Conservation (phyloP, 2,797 vertebrate genomes). For the Jordanella pulchra region DNA sequence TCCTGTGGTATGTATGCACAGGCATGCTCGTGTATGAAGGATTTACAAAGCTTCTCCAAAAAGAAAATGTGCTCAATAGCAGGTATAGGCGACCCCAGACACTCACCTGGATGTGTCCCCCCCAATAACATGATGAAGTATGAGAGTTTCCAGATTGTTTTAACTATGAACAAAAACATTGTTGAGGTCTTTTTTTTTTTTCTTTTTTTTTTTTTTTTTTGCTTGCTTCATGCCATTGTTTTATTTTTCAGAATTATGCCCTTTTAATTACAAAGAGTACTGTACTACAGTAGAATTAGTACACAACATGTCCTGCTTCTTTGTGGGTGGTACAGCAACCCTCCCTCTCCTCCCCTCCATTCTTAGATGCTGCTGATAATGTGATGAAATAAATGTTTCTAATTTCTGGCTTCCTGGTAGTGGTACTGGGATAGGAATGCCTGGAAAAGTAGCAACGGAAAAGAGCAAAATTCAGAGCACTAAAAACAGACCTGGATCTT, state of each 20-base stretch:
- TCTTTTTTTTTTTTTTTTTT: too few relatives aligned
- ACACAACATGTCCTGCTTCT: neutral
- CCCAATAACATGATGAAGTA: neutral
- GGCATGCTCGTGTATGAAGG: too few relatives aligned
- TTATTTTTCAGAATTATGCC: neutral
- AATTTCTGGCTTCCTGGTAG: too few relatives aligned
- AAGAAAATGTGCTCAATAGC: too few relatives aligned
- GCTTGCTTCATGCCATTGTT: neutral
- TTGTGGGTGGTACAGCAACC: neutral
- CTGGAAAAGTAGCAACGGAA: neutral
- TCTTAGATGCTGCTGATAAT: neutral
- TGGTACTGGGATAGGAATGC: neutral
- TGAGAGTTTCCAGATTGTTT: neutral
- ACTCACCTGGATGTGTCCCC: neutral
- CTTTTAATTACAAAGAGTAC: neutral
- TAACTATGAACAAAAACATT: neutral
- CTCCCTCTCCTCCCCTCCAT: neutral
- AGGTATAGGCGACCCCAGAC: too few relatives aligned
- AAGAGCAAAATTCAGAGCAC: neutral
- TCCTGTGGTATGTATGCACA: too few relatives aligned
- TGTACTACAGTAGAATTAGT: neutral
- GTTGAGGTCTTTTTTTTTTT: neutral
- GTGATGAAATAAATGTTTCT: neutral
- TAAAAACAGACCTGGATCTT: neutral
- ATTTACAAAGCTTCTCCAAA: too few relatives aligned